Evolutionary conservation across 2,888 invertebrate genomes (phyloP), one percentile per base, ranked within the genome.

Genomic region (Agapetus fuscipes): DNA sequence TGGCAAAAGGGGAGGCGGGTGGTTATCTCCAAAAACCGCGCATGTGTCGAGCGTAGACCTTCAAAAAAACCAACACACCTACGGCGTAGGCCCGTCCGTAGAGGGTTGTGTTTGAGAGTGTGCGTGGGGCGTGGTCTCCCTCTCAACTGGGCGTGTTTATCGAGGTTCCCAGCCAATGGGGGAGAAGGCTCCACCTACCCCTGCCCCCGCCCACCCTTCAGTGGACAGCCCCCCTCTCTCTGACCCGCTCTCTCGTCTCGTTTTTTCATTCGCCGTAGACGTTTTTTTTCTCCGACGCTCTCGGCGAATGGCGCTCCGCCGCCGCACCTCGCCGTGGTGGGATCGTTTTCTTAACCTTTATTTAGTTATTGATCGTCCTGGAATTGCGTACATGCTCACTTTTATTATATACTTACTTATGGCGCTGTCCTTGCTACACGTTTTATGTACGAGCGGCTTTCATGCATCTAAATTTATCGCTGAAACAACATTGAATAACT

Each of bases 291-390:
- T 34, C 31, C 31, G 14, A 15, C 30, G 27, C 31, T 45, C 37
- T 45, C 45, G 39, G 37, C 45, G 41, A 45, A 45, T 45, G 30
- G 41, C 39, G 34, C 16, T 42, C 36, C 37, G 34, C 37, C 17
- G 26, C 17, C 9, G 20, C 9, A 20, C 20, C 20, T 20, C 9
- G n/a, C n/a, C n/a, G n/a, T 9, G 9, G 20, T 9, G 4, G 9
- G 9, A 6, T 20, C 20, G 9, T 20, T 20, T 20, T 20, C 9
- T 20, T 6, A 20, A 20, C 20, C 20, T 20, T 20, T 20, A 20
- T 9, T 20, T 20, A 20, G 20, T 4, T 20, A 20, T 20, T 20
- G 20, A 20, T 20, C 20, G 20, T 9, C n/a, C n/a, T n/a, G n/a
- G n/a, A n/a, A n/a, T n/a, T n/a, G n/a, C n/a, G n/a, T n/a, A n/a